Evolutionary conservation across 2,888 invertebrate genomes (phyloP), one percentile per base, ranked within the genome.

Genomic region (Rhingia campestris): DNA sequence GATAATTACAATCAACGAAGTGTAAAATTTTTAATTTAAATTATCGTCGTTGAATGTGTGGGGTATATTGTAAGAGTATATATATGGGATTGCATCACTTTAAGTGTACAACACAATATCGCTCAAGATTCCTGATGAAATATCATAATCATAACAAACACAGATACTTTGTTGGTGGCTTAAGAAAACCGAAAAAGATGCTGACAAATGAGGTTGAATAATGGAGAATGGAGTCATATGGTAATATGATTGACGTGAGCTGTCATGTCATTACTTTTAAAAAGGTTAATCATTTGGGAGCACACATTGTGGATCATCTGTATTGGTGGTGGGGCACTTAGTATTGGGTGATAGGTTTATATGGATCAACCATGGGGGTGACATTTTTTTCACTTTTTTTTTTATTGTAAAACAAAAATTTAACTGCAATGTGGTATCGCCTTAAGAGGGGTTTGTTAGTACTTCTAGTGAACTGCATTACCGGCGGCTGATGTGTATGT

Each of bases 1-100:
- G 61, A 85, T 81, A 85, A 81, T 76, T 81, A 85, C 67, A 70
- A 61, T 66, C 85, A 85, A 41, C 85, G 75, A 72, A 81, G 85
- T 85, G 81, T 85, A 85, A 76, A 81, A 75, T 81, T 85, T 85
- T 76, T 66, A 85, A 75, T 85, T 81, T 33, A 59, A 80, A 61
- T 70, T 63, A 66, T 54, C 74, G 30, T 45, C 73, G 39, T 67
- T 7, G 61, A 37, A 43, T 64, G 69, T 53, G 22, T 22, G 22
- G 22, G 35, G 33, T 32, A 37, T 45, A 56, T 14, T 35, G 41
- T 33, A 12, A 3, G 35, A 9, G 32, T n/a, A 6, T 7, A 47
- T 70, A 12, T 45, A 10, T 61, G 47, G 33, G 45, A 58, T 84
- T 84, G 69, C 80, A 84, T 72, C 77, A 79, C 32, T 10, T 9